Conservation (phyloP, 2,113 vertebrate species). For the Vulpes ferrilata region DNA sequence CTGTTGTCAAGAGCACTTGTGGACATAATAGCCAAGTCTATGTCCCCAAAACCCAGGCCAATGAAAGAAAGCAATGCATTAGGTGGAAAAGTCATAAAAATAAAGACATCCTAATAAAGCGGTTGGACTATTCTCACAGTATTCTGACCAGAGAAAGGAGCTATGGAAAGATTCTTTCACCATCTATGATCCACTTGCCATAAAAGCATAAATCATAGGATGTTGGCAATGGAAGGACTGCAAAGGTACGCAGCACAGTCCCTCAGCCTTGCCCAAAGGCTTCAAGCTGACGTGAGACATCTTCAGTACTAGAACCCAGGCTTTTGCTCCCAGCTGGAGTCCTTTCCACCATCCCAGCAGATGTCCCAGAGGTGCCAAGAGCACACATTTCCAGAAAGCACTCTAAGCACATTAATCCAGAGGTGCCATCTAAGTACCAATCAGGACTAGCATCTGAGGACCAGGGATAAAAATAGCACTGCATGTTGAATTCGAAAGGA, state of each 20-base stretch:
- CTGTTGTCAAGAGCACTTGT: conserved; percentile 36
- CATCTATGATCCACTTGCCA: neutral
- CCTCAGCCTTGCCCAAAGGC: neutral
- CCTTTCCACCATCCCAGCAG: neutral
- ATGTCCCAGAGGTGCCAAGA: neutral
- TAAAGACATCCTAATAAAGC: conserved; percentile 69
- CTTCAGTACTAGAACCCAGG: neutral
- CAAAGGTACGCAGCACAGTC: neutral
- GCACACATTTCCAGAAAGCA: neutral
- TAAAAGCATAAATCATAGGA: conserved; percentile 30
- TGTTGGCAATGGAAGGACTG: neutral
- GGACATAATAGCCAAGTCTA: conserved; percentile 41
- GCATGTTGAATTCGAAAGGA: neutral
- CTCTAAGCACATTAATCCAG: neutral
- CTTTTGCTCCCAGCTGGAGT: neutral
- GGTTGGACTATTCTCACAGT: neutral
- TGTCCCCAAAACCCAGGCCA: conserved; percentile 53
- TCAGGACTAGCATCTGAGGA: neutral
- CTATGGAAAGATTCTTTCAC: conserved; percentile 61
- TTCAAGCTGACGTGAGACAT: neutral
- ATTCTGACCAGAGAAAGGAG: conserved; percentile 59
- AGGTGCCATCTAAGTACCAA: neutral
- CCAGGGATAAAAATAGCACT: neutral
- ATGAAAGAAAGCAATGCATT: conserved; percentile 39
- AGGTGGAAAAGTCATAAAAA: conserved; percentile 74